phyloP scores from a whole-genome alignment of 2,113 vertebrate genomes.

The Nycticebus coucang region DNA sequence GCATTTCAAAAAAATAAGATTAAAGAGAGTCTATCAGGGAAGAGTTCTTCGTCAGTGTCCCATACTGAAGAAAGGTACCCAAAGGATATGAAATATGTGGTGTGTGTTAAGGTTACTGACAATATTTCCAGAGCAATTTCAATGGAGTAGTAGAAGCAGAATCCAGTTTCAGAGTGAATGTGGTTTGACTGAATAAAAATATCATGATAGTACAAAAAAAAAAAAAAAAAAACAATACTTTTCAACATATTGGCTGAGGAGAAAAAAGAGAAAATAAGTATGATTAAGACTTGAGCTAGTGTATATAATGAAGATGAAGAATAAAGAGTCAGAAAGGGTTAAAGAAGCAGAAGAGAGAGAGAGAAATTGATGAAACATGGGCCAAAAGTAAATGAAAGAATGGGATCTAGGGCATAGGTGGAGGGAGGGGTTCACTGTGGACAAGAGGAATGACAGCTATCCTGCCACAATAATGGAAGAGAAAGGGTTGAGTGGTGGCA shows the following conservation, averaged over 20 bases:
- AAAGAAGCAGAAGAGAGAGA: not conserved
- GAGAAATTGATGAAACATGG: not conserved
- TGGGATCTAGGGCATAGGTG: not conserved
- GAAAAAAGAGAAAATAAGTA: not conserved
- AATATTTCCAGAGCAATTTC: not conserved
- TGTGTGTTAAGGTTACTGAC: not conserved
- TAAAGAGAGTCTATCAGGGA: not conserved
- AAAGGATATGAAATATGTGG: not conserved
- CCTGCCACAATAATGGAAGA: not conserved
- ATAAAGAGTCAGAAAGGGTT: not conserved
- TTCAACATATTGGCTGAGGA: not conserved
- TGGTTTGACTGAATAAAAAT: not conserved
- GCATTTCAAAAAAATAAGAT: not conserved
- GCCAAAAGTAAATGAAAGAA: not conserved
- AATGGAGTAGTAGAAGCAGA: not conserved
- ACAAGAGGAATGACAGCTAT: not conserved
- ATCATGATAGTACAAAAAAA: not conserved
- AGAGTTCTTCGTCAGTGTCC: not conserved
- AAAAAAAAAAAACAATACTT: not conserved
- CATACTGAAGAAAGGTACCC: not conserved
- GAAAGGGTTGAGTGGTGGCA: not conserved
- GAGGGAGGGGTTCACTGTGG: not conserved
- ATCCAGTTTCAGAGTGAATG: not conserved
- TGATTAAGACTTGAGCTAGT: not conserved
- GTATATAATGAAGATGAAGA: not conserved